phyloP scores from a whole-genome alignment of 2,113 vertebrate genomes.

The Mobula birostris region DNA sequence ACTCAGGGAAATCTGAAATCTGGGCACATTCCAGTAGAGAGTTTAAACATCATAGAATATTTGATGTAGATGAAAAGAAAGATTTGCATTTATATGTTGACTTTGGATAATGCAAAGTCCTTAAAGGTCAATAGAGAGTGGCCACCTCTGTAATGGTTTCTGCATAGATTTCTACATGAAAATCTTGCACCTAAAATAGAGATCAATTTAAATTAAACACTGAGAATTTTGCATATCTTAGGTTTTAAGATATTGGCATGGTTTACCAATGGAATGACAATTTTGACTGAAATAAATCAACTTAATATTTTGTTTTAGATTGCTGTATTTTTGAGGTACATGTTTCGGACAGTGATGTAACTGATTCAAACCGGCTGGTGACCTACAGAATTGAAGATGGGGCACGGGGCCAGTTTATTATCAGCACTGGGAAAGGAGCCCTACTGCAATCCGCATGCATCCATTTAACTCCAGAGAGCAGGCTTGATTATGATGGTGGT shows the following conservation, averaged over 20 bases:
- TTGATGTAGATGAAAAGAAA: no score
- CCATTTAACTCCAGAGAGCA: not conserved
- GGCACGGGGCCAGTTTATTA: not conserved
- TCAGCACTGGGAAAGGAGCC: not conserved
- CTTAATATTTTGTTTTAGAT: not conserved
- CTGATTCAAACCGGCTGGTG: not conserved
- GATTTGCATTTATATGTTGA: no score
- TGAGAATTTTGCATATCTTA: not conserved
- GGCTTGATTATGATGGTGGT: not conserved
- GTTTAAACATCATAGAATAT: not conserved
- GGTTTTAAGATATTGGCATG: no score
- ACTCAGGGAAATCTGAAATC: not conserved
- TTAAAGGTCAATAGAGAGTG: no score
- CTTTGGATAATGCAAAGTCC: no score
- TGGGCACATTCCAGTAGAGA: not conserved
- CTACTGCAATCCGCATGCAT: not conserved
- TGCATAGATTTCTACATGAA: not conserved
- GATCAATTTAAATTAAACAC: not conserved
- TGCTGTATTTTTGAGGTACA: not conserved
- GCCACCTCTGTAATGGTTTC: not conserved
- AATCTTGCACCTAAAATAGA: not conserved
- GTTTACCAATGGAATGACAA: not conserved
- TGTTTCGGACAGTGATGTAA: not conserved
- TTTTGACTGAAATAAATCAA: not conserved
- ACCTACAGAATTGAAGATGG: slow-evolving; percentile 26